Conservation (phyloP, 2,888 invertebrate genomes). For the Masnerella sp. region DNA sequence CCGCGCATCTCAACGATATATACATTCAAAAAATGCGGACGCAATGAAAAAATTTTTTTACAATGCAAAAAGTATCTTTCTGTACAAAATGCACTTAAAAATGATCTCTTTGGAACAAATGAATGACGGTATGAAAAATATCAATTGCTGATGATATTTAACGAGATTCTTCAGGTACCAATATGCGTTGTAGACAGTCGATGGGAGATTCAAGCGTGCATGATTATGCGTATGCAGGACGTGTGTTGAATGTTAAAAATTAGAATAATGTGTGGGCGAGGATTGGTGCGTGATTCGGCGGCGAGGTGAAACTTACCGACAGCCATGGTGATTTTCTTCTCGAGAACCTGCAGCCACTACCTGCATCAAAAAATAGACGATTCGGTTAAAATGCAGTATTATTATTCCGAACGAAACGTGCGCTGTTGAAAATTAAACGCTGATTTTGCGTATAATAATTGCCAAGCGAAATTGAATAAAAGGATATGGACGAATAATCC, state of each 20-base stretch:
- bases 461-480: not conserved
- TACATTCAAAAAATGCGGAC: no score
- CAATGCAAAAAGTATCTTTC: no score
- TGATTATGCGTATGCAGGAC: slow-evolving; percentile 67
- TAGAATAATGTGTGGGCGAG: slow-evolving; percentile 58
- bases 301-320: slow-evolving; percentile 67
- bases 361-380: slow-evolving; percentile 62
- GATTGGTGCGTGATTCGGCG: slow-evolving; percentile 57
- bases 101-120: no score
- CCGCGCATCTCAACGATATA: no score
- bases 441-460: slow-evolving; percentile 14
- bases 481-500: no score
- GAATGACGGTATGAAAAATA: slow-evolving; percentile 21
- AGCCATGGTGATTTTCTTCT: slow-evolving; percentile 66
- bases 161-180: slow-evolving; percentile 53
- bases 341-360: slow-evolving; percentile 52
- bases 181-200: slow-evolving; percentile 63
- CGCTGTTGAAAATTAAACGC: slow-evolving; percentile 46
- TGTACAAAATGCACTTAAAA: no score
- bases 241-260: slow-evolving; percentile 64
- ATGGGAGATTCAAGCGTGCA: slow-evolving; percentile 58
- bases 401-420: slow-evolving; percentile 27
- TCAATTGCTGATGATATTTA: slow-evolving; percentile 45
- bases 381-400: slow-evolving; percentile 46
- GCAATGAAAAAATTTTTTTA: no score